Base-by-base conservation (phyloP, 2,888 invertebrate species). In the Lycocerus yunnanus region DNA sequence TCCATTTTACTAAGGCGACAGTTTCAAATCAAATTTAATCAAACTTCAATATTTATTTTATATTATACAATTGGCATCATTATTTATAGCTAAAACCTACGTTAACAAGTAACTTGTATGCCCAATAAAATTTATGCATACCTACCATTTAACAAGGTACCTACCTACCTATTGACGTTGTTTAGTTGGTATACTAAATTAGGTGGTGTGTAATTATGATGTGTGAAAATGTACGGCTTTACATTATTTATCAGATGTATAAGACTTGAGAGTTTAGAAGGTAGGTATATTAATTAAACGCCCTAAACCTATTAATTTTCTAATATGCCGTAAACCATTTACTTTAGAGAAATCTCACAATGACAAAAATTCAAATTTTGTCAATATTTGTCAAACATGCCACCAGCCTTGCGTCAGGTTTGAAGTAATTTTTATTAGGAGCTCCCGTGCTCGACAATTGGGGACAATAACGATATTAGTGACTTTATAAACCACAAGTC, bases 401-500 rank as follows among this genome's bases (percentile, higher is more conserved):
- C n/a, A n/a, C n/a, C 21, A 24, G 10, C 3, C 13, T 27, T n/a
- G 13, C 13, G n/a, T n/a, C n/a, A 43, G n/a, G n/a, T n/a, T n/a
- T 43, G n/a, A 5, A 4, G n/a, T 43, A 5, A 43, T 43, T 43
- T 43, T n/a, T 43, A 43, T 43, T 6, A 2, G 1, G n/a, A n/a
- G n/a, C n/a, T 18, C 10, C 18, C 18, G 20, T 63, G 20, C 18
- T 18, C 6, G 61, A 63, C 61, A 63, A 63, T 18, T 63, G n/a
- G 14, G 16, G 61, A 63, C 61, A 63, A 20, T 63, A 63, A 63
- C 16, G 20, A 13, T 63, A 18, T 20, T 63, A 43, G 21, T 69
- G 20, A 43, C 66, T 59, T 73, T 73, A 69, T 69, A 69, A 67
- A 73, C 73, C 60, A 20, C 59, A 69, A 27, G 69, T 69, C 66